These are phyloP conservation scores for Eubasilissa regina DNA, from an alignment of 1,140 invertebrate species.

Conservation along the genomic window DNA sequence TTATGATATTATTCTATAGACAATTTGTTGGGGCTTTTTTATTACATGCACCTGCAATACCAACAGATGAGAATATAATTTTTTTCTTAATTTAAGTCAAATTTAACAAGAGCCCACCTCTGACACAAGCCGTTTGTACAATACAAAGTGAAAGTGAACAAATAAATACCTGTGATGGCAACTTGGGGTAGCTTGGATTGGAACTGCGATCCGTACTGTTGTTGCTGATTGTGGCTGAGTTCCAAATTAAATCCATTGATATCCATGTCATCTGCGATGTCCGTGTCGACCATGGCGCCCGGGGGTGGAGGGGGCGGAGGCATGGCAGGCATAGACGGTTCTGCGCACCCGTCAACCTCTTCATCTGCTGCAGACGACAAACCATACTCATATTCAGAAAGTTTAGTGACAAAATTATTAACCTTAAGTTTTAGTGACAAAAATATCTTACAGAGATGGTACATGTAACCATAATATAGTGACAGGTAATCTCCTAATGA, in stretches of 20 bases:
- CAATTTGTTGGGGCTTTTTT: too few relatives aligned
- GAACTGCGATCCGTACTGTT: conserved; percentile 85
- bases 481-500: too few relatives aligned
- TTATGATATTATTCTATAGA: too few relatives aligned
- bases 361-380: conserved; percentile 2
- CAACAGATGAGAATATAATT: too few relatives aligned
- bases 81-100: too few relatives aligned
- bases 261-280: conserved; percentile 62
- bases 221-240: conserved; percentile 80
- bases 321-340: conserved; percentile 12
- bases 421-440: too few relatives aligned
- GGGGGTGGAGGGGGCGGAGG: conserved; percentile 62
- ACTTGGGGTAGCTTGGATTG: conserved; percentile 64
- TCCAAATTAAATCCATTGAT: conserved; percentile 80
- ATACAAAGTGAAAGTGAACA: too few relatives aligned
- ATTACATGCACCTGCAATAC: too few relatives aligned
- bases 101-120: too few relatives aligned
- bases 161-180: conserved; percentile 72
- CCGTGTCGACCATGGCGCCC: conserved; percentile 63
- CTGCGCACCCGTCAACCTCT: conserved; percentile 5
- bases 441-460: too few relatives aligned
- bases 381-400: background rate
- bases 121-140: too few relatives aligned
- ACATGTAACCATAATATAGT: too few relatives aligned
- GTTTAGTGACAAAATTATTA: background rate